Conservation (phyloP, 2,113 vertebrate genomes). For the Excalfactoria chinensis region DNA sequence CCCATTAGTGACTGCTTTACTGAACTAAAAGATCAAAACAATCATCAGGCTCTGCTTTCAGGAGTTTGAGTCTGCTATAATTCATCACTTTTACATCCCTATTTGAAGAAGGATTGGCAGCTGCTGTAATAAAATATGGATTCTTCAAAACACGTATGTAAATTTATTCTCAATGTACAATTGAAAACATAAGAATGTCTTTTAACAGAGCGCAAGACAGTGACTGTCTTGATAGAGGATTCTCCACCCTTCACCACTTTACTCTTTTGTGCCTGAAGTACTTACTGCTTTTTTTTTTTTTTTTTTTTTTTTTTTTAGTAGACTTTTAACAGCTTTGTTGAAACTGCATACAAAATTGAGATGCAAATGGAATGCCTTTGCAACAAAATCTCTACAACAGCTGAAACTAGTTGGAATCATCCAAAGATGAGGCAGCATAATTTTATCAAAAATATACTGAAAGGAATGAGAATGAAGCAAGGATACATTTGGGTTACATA, state of each 20-base stretch:
- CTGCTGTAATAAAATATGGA: background rate
- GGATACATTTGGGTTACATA: background rate
- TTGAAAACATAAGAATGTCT: background rate
- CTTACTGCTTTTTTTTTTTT: background rate
- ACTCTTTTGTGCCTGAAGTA: background rate
- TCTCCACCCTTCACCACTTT: background rate
- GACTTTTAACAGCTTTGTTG: background rate
- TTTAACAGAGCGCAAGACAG: background rate
- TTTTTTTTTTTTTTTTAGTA: rapidly evolving
- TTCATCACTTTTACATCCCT: background rate
- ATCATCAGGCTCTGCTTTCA: background rate
- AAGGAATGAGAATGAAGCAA: background rate
- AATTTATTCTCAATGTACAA: background rate
- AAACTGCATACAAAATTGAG: background rate
- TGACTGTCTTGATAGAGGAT: background rate
- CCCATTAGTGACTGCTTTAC: background rate
- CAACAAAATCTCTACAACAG: background rate
- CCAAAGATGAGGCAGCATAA: background rate
- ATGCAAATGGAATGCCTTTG: background rate
- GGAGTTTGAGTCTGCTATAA: background rate
- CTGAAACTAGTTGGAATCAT: background rate
- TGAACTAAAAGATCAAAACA: background rate
- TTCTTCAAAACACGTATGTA: background rate
- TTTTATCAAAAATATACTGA: background rate
- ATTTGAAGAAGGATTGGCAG: background rate